Evolutionary conservation across 1,140 invertebrate species (phyloP).

Genomic region (Octopus bimaculoides): DNA sequence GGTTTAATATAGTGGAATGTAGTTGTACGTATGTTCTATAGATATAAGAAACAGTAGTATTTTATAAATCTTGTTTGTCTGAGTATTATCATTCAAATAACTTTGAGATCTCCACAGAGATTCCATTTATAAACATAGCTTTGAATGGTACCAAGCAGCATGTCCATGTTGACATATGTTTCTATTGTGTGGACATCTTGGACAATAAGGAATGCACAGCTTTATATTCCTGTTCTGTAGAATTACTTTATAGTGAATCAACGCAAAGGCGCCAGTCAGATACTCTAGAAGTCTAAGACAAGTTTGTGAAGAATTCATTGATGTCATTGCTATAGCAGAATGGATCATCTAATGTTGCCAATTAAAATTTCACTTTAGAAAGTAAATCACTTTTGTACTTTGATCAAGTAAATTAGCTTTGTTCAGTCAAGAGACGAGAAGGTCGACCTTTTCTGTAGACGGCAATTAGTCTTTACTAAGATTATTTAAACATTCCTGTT

Average conservation of each 20-base stretch:
- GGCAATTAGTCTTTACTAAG: background rate
- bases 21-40: background rate
- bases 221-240: background rate
- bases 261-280: background rate
- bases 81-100: background rate
- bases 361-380: background rate
- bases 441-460: background rate
- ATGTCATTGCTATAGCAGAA: background rate
- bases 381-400: background rate
- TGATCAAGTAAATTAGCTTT: background rate
- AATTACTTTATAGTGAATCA: background rate
- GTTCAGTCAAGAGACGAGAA: background rate
- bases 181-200: background rate
- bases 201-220: background rate
- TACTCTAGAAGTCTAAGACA: background rate
- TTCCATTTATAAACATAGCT: background rate
- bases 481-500: background rate
- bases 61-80: background rate
- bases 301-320: background rate
- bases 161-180: too few relatives aligned
- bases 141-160: background rate
- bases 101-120: background rate
- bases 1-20: background rate
- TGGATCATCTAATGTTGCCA: background rate
- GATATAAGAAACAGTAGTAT: background rate